A percentile compares a stretch with the other conserved stretches of the same genome.
phyloP scores from a whole-genome alignment of 2,888 invertebrate genomes.

The Quadroppia sp. region DNA sequence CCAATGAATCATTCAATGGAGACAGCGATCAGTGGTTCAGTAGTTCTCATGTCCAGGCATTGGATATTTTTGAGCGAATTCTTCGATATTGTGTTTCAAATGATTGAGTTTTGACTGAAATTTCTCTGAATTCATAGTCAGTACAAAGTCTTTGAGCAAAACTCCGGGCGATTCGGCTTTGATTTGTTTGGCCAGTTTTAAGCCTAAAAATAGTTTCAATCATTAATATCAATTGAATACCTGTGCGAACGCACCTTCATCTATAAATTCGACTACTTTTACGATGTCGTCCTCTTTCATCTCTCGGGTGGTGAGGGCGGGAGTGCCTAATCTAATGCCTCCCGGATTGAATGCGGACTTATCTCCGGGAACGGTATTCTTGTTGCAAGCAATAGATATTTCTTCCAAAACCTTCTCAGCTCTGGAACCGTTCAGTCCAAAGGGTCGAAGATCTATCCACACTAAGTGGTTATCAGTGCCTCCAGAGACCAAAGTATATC shows the following conservation, averaged over 20 bases:
- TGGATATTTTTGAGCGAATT: slow-evolving; percentile 71
- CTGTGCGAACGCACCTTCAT: slow-evolving; percentile 60
- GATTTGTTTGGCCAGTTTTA: slow-evolving; percentile 67
- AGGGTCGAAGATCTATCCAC: slow-evolving; percentile 74
- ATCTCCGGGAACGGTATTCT: slow-evolving; percentile 95
- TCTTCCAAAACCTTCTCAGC: slow-evolving; percentile 86
- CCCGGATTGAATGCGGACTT: slow-evolving; percentile 92
- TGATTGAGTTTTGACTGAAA: slow-evolving; percentile 62
- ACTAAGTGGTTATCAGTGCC: slow-evolving; percentile 93
- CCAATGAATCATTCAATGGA: no score
- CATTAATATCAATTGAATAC: neutral
- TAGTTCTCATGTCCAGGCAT: slow-evolving; percentile 73
- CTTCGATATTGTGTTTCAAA: slow-evolving; percentile 67
- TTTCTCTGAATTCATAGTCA: slow-evolving; percentile 63
- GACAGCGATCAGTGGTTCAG: slow-evolving; percentile 50
- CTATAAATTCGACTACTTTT: slow-evolving; percentile 76
- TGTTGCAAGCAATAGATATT: slow-evolving; percentile 89
- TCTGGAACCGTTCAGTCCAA: slow-evolving; percentile 73
- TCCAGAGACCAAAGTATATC: slow-evolving; percentile 69
- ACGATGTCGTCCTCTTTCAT: slow-evolving; percentile 78
- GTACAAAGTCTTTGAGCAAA: slow-evolving; percentile 70
- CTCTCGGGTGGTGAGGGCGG: slow-evolving; percentile 92
- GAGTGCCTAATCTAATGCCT: slow-evolving; percentile 88
- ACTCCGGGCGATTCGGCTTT: slow-evolving; percentile 56
- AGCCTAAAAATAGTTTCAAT: slow-evolving; percentile 54